Conservation (phyloP, 2,888 invertebrate species). For the Caenorhabditis virilis region DNA sequence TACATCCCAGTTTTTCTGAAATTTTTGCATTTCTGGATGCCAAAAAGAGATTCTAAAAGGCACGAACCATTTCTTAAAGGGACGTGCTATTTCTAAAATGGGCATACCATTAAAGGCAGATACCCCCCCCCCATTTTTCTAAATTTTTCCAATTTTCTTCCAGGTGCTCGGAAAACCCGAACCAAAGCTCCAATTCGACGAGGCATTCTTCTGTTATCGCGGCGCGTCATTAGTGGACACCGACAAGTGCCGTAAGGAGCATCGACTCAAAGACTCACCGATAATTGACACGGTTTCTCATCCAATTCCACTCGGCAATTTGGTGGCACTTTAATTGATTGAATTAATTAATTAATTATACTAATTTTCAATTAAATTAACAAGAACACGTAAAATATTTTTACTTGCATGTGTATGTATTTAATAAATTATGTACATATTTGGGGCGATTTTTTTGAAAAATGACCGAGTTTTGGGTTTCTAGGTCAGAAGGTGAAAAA, state of each 20-base stretch:
- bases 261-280: conserved; percentile 41
- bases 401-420: not conserved
- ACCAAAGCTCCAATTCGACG: conserved; percentile 58
- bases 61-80: too few relatives aligned
- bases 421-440: not conserved
- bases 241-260: conserved; percentile 54
- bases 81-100: too few relatives aligned
- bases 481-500: too few relatives aligned
- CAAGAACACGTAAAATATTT: conserved; percentile 12
- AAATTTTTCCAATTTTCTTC: not conserved
- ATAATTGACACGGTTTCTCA: conserved; percentile 25
- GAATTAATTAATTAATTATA: conserved; percentile 2
- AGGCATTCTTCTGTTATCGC: conserved; percentile 67
- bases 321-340: conserved; percentile 43
- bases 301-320: conserved; percentile 38
- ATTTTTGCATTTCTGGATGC: too few relatives aligned
- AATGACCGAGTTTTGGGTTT: too few relatives aligned
- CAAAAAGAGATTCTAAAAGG: too few relatives aligned
- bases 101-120: too few relatives aligned
- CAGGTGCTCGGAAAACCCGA: conserved; percentile 62
- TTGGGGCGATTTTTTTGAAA: not conserved
- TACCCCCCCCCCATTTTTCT: not conserved
- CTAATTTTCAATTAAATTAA: conserved; percentile 8
- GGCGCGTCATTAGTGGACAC: conserved; percentile 50
- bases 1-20: too few relatives aligned